Conservation (phyloP, 1,140 invertebrate species). For the Aphelinus atriplicis region DNA sequence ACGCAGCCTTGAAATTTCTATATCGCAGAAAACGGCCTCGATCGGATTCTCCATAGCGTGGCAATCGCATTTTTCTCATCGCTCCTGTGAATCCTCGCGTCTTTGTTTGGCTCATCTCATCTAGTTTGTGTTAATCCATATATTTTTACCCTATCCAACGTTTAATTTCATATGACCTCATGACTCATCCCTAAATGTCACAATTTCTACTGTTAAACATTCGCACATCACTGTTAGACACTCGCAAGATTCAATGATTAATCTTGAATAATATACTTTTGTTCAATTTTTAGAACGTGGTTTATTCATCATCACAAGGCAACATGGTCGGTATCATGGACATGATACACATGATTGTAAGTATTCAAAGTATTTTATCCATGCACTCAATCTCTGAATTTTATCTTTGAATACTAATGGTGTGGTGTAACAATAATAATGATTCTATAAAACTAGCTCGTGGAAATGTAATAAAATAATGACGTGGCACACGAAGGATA, state of each 20-base stretch:
- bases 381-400: slow-evolving; percentile 4
- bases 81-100: not conserved
- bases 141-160: not conserved
- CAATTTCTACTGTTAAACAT: no score
- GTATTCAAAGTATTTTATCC: not conserved
- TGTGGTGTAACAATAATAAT: slow-evolving; percentile 1
- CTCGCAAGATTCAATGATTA: no score
- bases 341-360: no score
- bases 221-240: no score
- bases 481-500: no score
- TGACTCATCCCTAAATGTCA: no score
- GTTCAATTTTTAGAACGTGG: no score
- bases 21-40: not conserved
- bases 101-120: slow-evolving; percentile 8
- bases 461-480: no score
- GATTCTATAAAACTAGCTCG: no score
- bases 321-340: no score
- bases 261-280: no score
- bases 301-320: no score
- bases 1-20: slow-evolving; percentile 34
- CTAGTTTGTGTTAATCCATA: not conserved
- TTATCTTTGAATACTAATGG: not conserved
- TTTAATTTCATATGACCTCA: not conserved
- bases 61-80: slow-evolving; percentile 2
- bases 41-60: slow-evolving; percentile 11